Percentiles rank a stretch among this genome's conserved stretches.
phyloP scores from a whole-genome alignment of 2,888 invertebrate species.

The Adineta ricciae region DNA sequence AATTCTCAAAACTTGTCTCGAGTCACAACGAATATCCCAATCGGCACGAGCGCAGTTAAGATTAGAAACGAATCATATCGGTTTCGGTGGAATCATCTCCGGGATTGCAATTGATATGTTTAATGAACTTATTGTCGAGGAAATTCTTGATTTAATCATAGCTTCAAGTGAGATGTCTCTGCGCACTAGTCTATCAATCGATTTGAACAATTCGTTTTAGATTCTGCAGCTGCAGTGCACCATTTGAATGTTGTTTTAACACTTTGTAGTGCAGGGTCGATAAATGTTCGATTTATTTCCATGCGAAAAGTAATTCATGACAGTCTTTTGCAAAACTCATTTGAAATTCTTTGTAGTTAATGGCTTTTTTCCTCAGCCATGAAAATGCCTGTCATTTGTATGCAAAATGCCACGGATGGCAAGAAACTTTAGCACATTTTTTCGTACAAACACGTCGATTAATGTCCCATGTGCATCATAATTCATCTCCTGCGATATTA shows the following conservation, averaged over 20 bases:
- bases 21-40: neutral
- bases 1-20: neutral
- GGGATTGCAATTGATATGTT: neutral
- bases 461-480: neutral
- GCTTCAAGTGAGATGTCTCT: neutral
- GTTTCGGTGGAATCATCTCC: conserved; percentile 1
- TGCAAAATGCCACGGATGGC: conserved; percentile 5
- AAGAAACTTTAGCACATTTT: conserved; percentile 6
- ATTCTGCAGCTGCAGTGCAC: neutral
- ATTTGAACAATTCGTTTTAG: neutral
- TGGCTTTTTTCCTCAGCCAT: neutral
- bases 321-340: too few species aligned
- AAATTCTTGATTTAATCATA: neutral
- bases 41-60: neutral
- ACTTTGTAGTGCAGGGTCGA: neutral
- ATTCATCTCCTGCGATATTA: neutral
- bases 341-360: neutral
- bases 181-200: neutral
- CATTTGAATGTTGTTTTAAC: neutral
- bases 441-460: neutral
- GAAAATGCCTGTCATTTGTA: neutral
- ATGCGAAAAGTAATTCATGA: neutral
- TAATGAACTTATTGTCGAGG: neutral
- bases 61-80: conserved; percentile 19
- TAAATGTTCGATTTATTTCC: neutral